Percentiles rank a stretch among this genome's conserved stretches.
phyloP scores from a whole-genome alignment of 2,797 vertebrate species.

The Luscinia luscinia region DNA sequence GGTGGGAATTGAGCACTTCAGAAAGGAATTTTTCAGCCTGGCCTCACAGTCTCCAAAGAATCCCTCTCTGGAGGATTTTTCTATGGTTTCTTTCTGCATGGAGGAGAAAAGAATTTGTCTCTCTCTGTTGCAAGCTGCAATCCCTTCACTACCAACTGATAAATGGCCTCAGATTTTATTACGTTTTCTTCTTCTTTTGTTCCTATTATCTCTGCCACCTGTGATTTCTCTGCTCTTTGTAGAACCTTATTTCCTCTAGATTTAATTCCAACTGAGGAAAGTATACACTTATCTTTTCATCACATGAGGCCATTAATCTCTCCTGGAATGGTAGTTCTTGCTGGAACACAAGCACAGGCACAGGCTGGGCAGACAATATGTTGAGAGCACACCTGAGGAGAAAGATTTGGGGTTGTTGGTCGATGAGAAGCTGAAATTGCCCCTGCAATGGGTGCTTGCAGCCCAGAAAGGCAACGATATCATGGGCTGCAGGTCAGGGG shows the following conservation, averaged over 20 bases:
- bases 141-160: background rate
- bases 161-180: conserved; percentile 42
- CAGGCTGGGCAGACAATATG: background rate
- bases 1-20: background rate
- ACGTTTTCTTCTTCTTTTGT: conserved; percentile 20
- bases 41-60: background rate
- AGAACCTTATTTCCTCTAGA: conserved; percentile 15
- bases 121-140: background rate
- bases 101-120: background rate
- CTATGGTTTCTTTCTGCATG: background rate
- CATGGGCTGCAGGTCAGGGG: background rate
- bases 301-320: background rate
- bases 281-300: conserved; percentile 4
- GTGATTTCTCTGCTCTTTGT: background rate
- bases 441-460: background rate
- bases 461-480: background rate
- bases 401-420: background rate
- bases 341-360: background rate
- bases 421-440: rapidly evolving
- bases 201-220: conserved; percentile 4
- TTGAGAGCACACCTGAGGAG: background rate
- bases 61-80: background rate
- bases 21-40: background rate
- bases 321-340: background rate
- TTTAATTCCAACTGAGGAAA: conserved; percentile 7